These are phyloP conservation scores for Gasterosteus nipponicus DNA, from an alignment of 2,113 vertebrate species.

Conservation along the genomic window DNA sequence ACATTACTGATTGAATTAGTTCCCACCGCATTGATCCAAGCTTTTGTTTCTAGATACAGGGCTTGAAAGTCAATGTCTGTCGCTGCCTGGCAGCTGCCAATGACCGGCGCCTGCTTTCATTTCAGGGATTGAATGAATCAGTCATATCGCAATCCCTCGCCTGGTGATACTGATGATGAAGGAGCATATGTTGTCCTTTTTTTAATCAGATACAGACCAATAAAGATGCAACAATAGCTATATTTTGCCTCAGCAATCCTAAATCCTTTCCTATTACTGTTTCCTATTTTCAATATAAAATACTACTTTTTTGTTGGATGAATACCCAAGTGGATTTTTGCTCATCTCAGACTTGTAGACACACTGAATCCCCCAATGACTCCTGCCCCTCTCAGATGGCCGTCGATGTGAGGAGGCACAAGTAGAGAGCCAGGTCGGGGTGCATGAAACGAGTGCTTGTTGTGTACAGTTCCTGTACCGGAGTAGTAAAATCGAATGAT, in stretches of 20 bases:
- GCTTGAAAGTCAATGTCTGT: constrained; percentile 43
- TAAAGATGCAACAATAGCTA: constrained; percentile 4
- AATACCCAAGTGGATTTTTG: not conserved
- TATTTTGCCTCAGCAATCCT: not conserved
- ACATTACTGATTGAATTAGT: constrained; percentile 37
- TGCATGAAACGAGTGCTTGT: not conserved
- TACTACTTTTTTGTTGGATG: not conserved
- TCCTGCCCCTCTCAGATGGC: not conserved
- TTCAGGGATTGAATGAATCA: constrained; percentile 26
- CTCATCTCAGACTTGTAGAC: not conserved
- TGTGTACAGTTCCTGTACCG: not conserved
- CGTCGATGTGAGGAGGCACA: not conserved
- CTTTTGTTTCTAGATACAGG: constrained; percentile 33
- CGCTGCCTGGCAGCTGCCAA: constrained; percentile 36
- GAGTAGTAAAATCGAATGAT: not conserved
- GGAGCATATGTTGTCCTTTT: not conserved
- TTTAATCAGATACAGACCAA: not conserved
- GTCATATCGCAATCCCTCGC: constrained; percentile 2
- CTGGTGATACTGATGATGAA: constrained; percentile 19
- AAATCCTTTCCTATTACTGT: not conserved
- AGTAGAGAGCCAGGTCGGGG: not conserved
- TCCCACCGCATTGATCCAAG: constrained; percentile 46
- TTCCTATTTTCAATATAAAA: not conserved
- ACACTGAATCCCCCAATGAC: not conserved
- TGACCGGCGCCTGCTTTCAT: constrained; percentile 22